phyloP scores from a whole-genome alignment of 2,797 vertebrate species.

The Scleropages formosus region DNA sequence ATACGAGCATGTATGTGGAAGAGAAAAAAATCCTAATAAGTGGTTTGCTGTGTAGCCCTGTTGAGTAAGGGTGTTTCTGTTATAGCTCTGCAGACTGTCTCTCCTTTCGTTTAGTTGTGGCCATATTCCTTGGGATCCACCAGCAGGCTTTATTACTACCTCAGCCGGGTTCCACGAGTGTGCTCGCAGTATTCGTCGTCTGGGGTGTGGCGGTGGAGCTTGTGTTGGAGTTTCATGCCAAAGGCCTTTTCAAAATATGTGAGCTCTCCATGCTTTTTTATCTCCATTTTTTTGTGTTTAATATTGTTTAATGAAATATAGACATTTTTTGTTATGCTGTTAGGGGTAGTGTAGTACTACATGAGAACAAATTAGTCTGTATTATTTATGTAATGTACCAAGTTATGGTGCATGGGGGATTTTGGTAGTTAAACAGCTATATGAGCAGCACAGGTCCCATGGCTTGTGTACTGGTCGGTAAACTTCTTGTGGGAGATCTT shows the following conservation, averaged over 20 bases:
- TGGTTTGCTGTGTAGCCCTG: not conserved
- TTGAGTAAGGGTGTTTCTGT: not conserved
- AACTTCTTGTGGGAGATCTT: too few species aligned
- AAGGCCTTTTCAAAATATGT: slow-evolving; percentile 68
- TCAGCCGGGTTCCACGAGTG: slow-evolving; percentile 67
- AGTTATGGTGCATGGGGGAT: too few species aligned
- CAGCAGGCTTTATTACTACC: slow-evolving; percentile 75
- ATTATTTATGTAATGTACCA: slow-evolving; percentile 25
- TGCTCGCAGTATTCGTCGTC: slow-evolving; percentile 73
- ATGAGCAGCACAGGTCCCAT: too few species aligned
- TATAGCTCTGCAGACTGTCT: not conserved
- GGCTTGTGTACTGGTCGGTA: too few species aligned
- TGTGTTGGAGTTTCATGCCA: slow-evolving; percentile 73
- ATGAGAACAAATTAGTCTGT: too few species aligned
- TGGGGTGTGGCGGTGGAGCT: slow-evolving; percentile 76
- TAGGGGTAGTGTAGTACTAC: too few species aligned
- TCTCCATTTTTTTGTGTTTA: not conserved
- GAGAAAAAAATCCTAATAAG: not conserved
- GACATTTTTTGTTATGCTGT: not conserved
- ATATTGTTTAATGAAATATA: not conserved
- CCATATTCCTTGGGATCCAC: slow-evolving; percentile 79
- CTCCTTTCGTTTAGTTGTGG: slow-evolving; percentile 60
- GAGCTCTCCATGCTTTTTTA: slow-evolving; percentile 28
- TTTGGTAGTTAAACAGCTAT: too few species aligned
- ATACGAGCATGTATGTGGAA: not conserved